Evolutionary conservation across 2,113 vertebrate genomes (phyloP).

Genomic region (Eretmochelys imbricata): DNA sequence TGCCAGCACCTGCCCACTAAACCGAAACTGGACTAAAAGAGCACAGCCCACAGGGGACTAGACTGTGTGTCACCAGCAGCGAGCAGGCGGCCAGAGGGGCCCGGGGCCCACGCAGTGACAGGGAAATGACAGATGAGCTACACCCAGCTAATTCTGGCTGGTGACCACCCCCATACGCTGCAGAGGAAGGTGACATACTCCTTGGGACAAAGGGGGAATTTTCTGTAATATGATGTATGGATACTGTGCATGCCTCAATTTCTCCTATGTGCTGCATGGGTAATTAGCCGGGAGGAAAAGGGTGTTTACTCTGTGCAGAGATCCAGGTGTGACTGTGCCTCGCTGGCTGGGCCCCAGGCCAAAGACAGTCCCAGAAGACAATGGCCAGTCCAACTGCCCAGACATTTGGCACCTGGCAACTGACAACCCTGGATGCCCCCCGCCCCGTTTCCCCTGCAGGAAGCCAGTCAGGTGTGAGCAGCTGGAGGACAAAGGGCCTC

Average conservation of each 20-base stretch:
- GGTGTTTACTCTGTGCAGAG: background rate
- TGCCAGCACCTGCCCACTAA: too few species aligned
- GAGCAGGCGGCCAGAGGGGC: too few species aligned
- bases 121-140: background rate
- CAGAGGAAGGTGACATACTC: background rate
- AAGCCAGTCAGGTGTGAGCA: too few species aligned
- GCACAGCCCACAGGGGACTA: too few species aligned
- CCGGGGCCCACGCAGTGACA: too few species aligned
- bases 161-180: background rate
- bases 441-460: too few species aligned
- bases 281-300: background rate
- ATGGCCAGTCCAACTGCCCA: background rate
- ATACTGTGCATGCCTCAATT: background rate
- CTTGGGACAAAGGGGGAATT: background rate
- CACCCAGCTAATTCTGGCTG: background rate
- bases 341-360: background rate
- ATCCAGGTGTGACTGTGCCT: background rate
- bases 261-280: background rate
- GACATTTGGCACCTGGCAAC: background rate
- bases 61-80: too few species aligned
- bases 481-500: too few species aligned
- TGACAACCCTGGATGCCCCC: too few species aligned
- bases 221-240: background rate
- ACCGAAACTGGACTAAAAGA: background rate
- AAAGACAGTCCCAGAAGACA: too few species aligned